Percentiles rank a stretch among this genome's conserved stretches.
Conservation (phyloP, 2,888 invertebrate species). For the Hanleya hanleyi region DNA sequence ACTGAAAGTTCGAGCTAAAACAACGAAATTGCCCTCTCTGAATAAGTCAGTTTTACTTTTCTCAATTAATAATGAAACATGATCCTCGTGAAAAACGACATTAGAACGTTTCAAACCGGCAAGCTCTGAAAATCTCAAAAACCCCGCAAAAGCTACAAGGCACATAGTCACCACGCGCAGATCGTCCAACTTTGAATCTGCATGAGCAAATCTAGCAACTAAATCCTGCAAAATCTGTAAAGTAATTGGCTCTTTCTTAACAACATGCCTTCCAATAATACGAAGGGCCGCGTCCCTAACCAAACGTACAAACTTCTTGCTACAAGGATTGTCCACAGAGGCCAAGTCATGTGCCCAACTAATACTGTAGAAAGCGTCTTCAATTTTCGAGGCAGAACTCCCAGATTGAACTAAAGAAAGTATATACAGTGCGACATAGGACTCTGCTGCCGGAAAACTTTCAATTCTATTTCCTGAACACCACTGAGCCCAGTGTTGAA, state of each 20-base stretch:
- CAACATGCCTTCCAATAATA: neutral
- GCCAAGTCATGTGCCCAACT: too few species aligned
- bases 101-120: neutral
- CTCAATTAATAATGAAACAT: conserved; percentile 8
- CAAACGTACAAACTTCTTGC: neutral
- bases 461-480: too few species aligned
- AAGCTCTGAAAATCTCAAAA: conserved; percentile 15
- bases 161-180: conserved; percentile 4
- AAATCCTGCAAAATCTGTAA: neutral
- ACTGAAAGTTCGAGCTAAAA: neutral
- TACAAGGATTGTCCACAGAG: too few species aligned
- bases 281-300: neutral
- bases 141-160: conserved; percentile 7
- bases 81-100: neutral
- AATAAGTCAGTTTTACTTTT: conserved; percentile 13
- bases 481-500: too few species aligned
- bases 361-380: too few species aligned
- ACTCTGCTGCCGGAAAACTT: too few species aligned
- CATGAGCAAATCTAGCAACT: neutral
- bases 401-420: too few species aligned
- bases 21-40: conserved; percentile 1
- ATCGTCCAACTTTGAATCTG: neutral
- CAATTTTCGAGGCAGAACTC: too few species aligned
- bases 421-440: too few species aligned
- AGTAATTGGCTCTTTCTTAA: conserved; percentile 12